phyloP scores from a whole-genome alignment of 2,888 invertebrate species.

The Tipula helvola region DNA sequence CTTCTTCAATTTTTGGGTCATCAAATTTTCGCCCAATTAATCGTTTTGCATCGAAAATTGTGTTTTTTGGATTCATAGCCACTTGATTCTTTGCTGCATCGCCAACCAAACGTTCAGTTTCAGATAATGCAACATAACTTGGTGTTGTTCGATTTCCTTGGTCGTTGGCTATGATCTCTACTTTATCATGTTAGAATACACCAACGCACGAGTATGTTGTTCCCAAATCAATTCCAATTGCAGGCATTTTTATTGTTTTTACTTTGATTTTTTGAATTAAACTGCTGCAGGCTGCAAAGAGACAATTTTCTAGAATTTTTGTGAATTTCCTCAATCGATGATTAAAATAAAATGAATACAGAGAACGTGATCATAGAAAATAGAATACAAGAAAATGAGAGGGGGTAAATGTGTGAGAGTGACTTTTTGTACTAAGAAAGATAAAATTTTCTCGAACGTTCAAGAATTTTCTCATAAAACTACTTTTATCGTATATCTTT shows the following conservation, averaged over 20 bases:
- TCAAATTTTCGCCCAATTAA: conserved; percentile 87
- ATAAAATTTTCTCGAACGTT: not conserved
- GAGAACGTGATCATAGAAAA: no score
- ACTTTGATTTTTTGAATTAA: not conserved
- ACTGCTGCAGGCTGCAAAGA: not conserved
- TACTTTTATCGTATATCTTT: no score
- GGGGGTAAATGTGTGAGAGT: not conserved
- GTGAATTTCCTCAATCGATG: not conserved
- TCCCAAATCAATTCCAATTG: conserved; percentile 85
- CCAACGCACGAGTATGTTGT: conserved; percentile 93
- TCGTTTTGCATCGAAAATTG: conserved; percentile 91
- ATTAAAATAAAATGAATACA: not conserved
- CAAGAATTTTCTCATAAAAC: not conserved
- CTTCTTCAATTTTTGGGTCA: conserved; percentile 83
- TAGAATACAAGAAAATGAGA: not conserved
- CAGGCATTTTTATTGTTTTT: not conserved
- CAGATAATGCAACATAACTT: no score
- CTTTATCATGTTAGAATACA: conserved; percentile 45
- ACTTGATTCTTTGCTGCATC: conserved; percentile 80
- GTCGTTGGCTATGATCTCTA: no score
- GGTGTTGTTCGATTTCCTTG: no score
- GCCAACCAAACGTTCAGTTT: conserved; percentile 75
- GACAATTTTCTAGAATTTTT: not conserved
- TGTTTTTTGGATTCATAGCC: conserved; percentile 84
- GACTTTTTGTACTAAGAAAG: not conserved